Evolutionary conservation across 2,888 invertebrate species (phyloP).

Genomic region (Stictocephala bisonia): DNA sequence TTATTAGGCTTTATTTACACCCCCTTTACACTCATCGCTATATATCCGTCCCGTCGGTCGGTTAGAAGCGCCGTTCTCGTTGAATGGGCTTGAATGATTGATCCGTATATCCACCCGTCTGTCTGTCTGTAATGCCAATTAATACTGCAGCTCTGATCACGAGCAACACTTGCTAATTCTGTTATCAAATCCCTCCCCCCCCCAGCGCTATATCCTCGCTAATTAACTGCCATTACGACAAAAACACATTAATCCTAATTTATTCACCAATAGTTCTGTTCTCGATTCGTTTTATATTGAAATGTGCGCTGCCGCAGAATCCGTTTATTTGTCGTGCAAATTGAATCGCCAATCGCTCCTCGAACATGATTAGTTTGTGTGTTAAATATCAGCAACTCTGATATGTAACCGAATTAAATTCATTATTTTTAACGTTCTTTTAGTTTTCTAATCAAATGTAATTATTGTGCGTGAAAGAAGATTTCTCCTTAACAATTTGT

Average conservation of each 20-base stretch:
- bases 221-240: conserved; percentile 15
- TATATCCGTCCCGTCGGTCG: conserved; percentile 47
- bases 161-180: neutral
- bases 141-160: conserved; percentile 28
- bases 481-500: no score
- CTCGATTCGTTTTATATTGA: neutral
- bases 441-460: no score
- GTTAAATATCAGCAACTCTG: no score
- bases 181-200: conserved; percentile 4
- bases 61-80: conserved; percentile 27
- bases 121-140: conserved; percentile 19
- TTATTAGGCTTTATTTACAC: conserved; percentile 48
- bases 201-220: neutral
- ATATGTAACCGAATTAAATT: no score
- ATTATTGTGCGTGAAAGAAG: no score
- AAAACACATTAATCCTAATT: conserved; percentile 19
- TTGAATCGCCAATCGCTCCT: conserved; percentile 1
- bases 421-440: no score
- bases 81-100: conserved; percentile 25
- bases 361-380: conserved; percentile 23
- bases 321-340: neutral
- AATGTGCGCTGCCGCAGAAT: neutral
- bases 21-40: conserved; percentile 47
- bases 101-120: conserved; percentile 11
- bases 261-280: conserved; percentile 32